Percentiles rank a stretch among this genome's conserved stretches.
Conservation (phyloP, 2,888 invertebrate species). For the Mythimna vitellina region DNA sequence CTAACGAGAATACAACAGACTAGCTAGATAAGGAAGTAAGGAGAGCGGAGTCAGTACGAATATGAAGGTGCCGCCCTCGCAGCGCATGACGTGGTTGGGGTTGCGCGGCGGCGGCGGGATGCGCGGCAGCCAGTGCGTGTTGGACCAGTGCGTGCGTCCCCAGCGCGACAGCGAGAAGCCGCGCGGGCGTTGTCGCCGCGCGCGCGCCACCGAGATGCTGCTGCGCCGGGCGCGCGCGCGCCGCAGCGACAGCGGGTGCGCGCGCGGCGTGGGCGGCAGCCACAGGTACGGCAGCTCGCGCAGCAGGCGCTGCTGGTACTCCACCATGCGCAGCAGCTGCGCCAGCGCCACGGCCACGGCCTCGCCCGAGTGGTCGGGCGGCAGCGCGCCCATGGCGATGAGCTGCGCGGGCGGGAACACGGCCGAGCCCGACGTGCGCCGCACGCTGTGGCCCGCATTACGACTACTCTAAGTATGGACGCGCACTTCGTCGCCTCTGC, state of each 20-base stretch:
- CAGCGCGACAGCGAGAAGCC: no score
- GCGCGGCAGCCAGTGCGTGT: constrained; percentile 30
- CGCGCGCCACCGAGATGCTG: constrained; percentile 42
- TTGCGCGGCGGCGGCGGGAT: constrained; percentile 59
- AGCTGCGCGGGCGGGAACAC: not conserved
- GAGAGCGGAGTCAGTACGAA: not conserved
- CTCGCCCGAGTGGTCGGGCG: fast-evolving
- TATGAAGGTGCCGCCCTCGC: not conserved
- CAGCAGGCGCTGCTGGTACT: not conserved
- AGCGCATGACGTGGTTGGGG: constrained; percentile 37
- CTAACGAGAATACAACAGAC: not conserved
- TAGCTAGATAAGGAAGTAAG: not conserved
- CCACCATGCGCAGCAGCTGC: not conserved
- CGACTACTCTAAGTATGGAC: constrained; percentile 10
- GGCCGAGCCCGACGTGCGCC: not conserved
- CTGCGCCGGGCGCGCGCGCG: not conserved
- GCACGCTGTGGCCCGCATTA: not conserved
- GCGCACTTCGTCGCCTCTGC: constrained; percentile 2
- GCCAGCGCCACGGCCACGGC: constrained; percentile 1
- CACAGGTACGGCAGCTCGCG: not conserved
- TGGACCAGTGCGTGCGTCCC: not conserved
- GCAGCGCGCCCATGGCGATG: constrained; percentile 1
- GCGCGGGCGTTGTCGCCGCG: constrained; percentile 70
- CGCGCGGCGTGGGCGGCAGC: not conserved
- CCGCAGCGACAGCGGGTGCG: not conserved